Percentiles rank a stretch among this genome's conserved stretches.
Evolutionary conservation across 2,888 invertebrate genomes (phyloP).

Genomic region (Harpalus rubripes): DNA sequence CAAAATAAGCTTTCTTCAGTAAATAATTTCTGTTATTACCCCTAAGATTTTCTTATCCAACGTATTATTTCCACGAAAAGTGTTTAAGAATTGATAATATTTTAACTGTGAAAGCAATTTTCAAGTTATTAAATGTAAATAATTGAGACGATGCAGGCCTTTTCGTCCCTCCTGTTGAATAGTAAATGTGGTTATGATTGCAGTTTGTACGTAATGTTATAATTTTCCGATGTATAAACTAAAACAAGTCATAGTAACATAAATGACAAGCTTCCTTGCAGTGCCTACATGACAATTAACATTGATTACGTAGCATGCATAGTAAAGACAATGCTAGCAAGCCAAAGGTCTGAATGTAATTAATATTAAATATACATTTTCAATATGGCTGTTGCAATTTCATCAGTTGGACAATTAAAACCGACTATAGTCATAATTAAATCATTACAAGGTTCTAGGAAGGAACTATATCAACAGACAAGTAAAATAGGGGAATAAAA

Average conservation of each 20-base stretch:
- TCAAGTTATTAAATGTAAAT: constrained; percentile 24
- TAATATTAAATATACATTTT: constrained; percentile 60
- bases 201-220: constrained; percentile 27
- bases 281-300: constrained; percentile 33
- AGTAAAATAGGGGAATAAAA: constrained; percentile 11
- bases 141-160: background rate
- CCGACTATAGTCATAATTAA: constrained; percentile 59
- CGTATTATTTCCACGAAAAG: background rate
- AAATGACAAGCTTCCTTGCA: constrained; percentile 39
- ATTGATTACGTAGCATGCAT: constrained; percentile 40
- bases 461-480: background rate
- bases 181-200: background rate
- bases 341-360: constrained; percentile 38
- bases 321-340: constrained; percentile 5
- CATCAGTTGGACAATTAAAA: constrained; percentile 54
- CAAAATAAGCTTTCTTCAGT: no score
- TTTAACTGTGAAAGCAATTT: constrained; percentile 22
- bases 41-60: no score
- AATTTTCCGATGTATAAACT: constrained; percentile 40
- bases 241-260: constrained; percentile 37
- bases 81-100: constrained; percentile 7
- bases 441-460: constrained; percentile 60
- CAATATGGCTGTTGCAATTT: constrained; percentile 43
- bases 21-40: no score
- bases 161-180: background rate